Conservation (phyloP, 2,113 vertebrate species). For the Symphodus melops region DNA sequence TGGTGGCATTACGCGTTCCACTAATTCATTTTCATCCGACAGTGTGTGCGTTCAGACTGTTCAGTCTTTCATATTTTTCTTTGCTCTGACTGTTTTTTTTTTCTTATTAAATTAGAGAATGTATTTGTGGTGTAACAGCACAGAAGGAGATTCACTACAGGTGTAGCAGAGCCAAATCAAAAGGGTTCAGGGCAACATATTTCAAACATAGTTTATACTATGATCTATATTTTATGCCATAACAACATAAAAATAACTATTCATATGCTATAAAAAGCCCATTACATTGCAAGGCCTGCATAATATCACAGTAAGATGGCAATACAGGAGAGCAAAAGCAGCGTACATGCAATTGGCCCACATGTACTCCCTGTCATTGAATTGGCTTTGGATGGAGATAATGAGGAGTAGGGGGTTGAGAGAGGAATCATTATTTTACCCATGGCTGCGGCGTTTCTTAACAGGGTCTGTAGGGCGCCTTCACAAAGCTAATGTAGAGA, state of each 20-base stretch:
- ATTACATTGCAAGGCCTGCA: conserved; percentile 15
- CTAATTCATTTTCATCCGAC: conserved; percentile 43
- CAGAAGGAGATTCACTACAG: background rate
- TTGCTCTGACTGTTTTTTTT: background rate
- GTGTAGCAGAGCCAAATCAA: background rate
- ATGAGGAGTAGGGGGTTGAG: conserved; percentile 64
- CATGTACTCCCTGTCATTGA: conserved; percentile 57
- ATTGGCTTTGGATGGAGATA: conserved; percentile 63
- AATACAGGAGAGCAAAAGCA: conserved; percentile 39
- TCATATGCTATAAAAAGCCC: conserved; percentile 32
- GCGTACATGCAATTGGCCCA: conserved; percentile 26
- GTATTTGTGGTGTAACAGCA: background rate
- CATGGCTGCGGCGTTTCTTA: conserved; percentile 63
- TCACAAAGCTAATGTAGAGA: conserved; percentile 70
- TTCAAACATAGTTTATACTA: conserved; percentile 17
- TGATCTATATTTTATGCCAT: conserved; percentile 38
- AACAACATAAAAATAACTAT: conserved; percentile 46
- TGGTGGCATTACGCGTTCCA: conserved; percentile 48
- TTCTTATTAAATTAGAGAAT: background rate
- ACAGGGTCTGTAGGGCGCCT: conserved; percentile 67
- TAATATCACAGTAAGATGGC: conserved; percentile 44
- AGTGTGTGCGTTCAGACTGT: conserved; percentile 13
- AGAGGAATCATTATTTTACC: conserved; percentile 77
- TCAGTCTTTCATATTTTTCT: background rate
- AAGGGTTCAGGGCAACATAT: conserved; percentile 21